These are phyloP conservation scores for Liodrosophila aerea DNA, from an alignment of 2,888 invertebrate species.

Conservation along the genomic window DNA sequence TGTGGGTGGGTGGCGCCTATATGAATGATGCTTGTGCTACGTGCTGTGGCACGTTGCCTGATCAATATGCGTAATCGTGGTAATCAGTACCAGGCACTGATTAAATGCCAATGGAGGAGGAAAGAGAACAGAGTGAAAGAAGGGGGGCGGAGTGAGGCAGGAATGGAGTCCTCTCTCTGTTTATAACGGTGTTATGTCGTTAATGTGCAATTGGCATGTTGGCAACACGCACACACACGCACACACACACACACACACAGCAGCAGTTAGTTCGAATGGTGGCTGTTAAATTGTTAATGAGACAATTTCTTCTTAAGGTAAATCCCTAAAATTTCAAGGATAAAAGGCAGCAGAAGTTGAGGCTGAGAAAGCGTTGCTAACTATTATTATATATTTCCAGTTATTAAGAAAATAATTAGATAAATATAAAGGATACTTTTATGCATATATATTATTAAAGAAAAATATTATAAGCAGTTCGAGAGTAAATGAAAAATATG, in stretches of 20 bases:
- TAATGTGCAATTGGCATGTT: slow-evolving; percentile 81
- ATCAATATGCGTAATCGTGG: slow-evolving; percentile 74
- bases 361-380: no score
- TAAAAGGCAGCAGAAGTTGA: background rate
- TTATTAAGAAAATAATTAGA: no score
- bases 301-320: slow-evolving; percentile 62
- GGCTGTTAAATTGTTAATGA: slow-evolving; percentile 72
- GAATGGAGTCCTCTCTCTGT: slow-evolving; percentile 32
- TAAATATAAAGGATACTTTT: no score
- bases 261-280: slow-evolving; percentile 53
- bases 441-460: no score
- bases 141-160: slow-evolving; percentile 7
- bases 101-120: slow-evolving; percentile 32
- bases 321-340: slow-evolving; percentile 11
- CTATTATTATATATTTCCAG: no score
- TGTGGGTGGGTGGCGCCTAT: slow-evolving; percentile 4
- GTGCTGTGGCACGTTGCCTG: slow-evolving; percentile 45
- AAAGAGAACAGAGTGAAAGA: background rate
- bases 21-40: slow-evolving; percentile 63
- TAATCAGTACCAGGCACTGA: slow-evolving; percentile 58
- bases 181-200: slow-evolving; percentile 77
- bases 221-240: slow-evolving; percentile 36
- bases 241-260: slow-evolving; percentile 15
- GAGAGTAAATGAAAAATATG: no score
- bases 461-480: no score